These are phyloP conservation scores for Varanus salvator DNA, from an alignment of 2,113 vertebrate species.

Conservation along the genomic window DNA sequence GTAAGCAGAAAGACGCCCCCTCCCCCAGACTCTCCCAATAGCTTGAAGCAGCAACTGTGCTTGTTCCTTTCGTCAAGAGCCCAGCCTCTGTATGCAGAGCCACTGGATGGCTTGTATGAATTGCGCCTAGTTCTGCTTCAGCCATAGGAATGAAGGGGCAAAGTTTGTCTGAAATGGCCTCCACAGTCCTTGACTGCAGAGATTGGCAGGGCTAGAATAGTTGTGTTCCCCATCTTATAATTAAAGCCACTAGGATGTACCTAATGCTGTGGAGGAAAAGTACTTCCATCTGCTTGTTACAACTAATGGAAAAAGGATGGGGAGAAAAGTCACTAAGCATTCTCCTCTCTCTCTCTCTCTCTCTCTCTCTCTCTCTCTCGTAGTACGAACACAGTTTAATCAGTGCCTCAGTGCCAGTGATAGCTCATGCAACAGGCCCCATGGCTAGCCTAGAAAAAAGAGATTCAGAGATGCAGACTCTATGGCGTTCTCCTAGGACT, in stretches of 20 bases:
- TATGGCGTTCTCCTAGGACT: constrained; percentile 43
- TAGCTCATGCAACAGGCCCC: constrained; percentile 20
- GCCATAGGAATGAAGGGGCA: not conserved
- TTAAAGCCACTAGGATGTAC: not conserved
- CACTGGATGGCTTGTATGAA: not conserved
- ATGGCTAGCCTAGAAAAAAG: constrained; percentile 19
- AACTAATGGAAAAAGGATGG: not conserved
- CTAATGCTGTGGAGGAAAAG: not conserved
- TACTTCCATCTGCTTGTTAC: not conserved
- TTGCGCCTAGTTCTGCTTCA: not conserved
- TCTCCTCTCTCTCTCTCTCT: not conserved
- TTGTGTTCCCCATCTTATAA: not conserved
- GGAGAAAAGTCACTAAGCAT: not conserved
- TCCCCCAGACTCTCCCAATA: not conserved
- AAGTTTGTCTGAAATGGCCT: not conserved
- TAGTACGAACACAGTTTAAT: constrained; percentile 36
- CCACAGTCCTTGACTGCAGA: not conserved
- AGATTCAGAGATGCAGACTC: constrained; percentile 34
- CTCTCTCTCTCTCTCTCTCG: no score
- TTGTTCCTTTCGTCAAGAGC: not conserved
- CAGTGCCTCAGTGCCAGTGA: not conserved
- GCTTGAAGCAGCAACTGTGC: not conserved
- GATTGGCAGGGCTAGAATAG: not conserved
- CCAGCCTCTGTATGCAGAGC: not conserved
- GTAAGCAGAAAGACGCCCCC: not conserved